These are phyloP conservation scores for Mohoua ochrocephala DNA, from an alignment of 2,113 vertebrate genomes.

Conservation along the genomic window DNA sequence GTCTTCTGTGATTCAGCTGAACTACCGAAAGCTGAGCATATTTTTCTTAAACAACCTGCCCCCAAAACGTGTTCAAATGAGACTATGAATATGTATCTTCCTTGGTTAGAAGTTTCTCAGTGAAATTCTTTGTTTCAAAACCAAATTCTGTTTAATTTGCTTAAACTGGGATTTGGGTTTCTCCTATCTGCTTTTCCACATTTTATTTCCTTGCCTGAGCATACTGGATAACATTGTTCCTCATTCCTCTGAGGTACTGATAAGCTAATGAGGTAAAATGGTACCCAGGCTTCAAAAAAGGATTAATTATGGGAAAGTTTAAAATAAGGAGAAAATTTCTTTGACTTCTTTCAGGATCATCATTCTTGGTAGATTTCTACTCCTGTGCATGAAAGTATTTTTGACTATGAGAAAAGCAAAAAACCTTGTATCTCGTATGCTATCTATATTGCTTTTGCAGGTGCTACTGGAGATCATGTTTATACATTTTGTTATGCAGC, in stretches of 20 bases:
- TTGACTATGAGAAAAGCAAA: not conserved
- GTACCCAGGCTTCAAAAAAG: not conserved
- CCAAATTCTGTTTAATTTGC: not conserved
- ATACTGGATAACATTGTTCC: not conserved
- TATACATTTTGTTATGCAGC: slow-evolving; percentile 83
- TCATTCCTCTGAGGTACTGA: not conserved
- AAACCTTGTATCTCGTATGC: not conserved
- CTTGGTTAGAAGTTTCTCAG: not conserved
- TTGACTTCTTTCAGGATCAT: not conserved
- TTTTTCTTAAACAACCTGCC: not conserved
- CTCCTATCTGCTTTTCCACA: not conserved
- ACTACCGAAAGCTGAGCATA: not conserved
- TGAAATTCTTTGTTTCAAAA: not conserved
- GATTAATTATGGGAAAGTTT: not conserved
- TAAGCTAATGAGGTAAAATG: not conserved
- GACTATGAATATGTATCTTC: not conserved
- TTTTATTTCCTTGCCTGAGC: not conserved
- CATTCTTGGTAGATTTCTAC: not conserved
- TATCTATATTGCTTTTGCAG: slow-evolving; percentile 54
- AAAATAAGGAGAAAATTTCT: not conserved
- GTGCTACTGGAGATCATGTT: slow-evolving; percentile 87
- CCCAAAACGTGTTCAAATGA: not conserved
- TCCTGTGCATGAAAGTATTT: not conserved
- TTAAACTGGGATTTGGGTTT: not conserved
- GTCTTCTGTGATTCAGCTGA: not conserved